phyloP scores from a whole-genome alignment of 2,797 vertebrate species.

The Acanthornis magna region DNA sequence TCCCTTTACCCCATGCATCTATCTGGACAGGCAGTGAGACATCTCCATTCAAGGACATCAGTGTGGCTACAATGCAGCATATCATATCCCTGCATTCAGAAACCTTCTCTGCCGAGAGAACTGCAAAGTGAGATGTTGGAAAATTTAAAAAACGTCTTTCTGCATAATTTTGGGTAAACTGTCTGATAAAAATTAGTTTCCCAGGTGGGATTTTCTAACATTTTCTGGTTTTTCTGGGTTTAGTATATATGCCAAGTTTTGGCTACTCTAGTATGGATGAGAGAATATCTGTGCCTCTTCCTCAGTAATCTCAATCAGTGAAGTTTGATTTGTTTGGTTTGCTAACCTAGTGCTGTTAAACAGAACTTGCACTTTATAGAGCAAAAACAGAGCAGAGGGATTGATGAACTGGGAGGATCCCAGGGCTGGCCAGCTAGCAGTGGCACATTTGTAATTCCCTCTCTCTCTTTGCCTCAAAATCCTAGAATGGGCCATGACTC shows the following conservation, averaged over 20 bases:
- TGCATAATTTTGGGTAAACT: background rate
- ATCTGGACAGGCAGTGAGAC: background rate
- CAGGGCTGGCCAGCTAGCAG: background rate
- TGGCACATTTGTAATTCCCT: background rate
- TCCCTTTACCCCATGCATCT: background rate
- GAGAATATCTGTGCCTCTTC: background rate
- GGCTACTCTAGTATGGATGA: background rate
- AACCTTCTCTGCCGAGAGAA: background rate
- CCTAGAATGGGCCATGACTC: background rate
- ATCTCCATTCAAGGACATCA: background rate
- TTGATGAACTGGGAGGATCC: background rate
- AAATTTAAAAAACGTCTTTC: background rate
- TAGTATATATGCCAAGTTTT: background rate
- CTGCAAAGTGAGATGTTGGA: background rate
- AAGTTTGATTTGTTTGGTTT: background rate
- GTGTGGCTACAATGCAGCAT: background rate
- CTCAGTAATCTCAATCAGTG: background rate
- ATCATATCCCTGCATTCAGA: background rate
- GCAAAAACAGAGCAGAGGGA: background rate
- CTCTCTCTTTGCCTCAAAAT: background rate
- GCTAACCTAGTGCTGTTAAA: background rate
- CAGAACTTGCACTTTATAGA: background rate
- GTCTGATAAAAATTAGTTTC: background rate
- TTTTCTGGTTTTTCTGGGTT: background rate
- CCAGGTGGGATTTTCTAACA: background rate